Conservation (phyloP, 2,888 invertebrate genomes). For the Brachylomia viminalis region DNA sequence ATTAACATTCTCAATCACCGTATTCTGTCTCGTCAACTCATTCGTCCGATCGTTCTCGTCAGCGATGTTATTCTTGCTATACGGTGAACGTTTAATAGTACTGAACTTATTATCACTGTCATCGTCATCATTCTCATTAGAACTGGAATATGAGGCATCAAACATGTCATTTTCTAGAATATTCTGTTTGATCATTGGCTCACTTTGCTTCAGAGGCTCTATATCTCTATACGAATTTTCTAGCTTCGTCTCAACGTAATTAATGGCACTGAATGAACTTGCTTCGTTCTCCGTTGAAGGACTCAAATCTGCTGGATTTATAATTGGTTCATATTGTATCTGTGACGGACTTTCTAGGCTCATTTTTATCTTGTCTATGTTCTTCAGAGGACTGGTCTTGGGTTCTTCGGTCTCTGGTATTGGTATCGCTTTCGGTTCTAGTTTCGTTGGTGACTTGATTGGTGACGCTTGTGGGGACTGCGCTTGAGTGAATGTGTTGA, state of each 20-base stretch:
- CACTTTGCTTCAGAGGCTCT: conserved; percentile 80
- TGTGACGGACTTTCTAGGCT: conserved; percentile 88
- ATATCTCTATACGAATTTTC: conserved; percentile 79
- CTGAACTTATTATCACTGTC: conserved; percentile 93
- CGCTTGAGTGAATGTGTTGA: conserved; percentile 88
- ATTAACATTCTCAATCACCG: conserved; percentile 88
- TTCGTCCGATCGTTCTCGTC: conserved; percentile 75
- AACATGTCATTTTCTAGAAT: conserved; percentile 89
- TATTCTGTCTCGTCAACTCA: conserved; percentile 87
- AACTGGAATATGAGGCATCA: conserved; percentile 88
- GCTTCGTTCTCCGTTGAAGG: conserved; percentile 85
- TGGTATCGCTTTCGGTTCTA: conserved; percentile 66
- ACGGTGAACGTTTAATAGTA: conserved; percentile 93
- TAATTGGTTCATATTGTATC: conserved; percentile 88
- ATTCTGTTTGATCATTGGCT: conserved; percentile 89
- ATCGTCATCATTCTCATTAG: conserved; percentile 90
- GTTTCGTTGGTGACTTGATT: conserved; percentile 73
- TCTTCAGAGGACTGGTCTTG: conserved; percentile 85
- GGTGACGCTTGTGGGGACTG: conserved; percentile 72
- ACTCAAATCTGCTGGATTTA: conserved; percentile 85
- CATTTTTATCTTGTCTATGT: conserved; percentile 89
- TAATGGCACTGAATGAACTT: conserved; percentile 83
- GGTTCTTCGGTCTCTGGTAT: conserved; percentile 72
- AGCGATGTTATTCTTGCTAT: conserved; percentile 88
- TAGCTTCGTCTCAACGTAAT: conserved; percentile 75